phyloP scores from a whole-genome alignment of 2,113 vertebrate species.

The Pluvianellus socialis region DNA sequence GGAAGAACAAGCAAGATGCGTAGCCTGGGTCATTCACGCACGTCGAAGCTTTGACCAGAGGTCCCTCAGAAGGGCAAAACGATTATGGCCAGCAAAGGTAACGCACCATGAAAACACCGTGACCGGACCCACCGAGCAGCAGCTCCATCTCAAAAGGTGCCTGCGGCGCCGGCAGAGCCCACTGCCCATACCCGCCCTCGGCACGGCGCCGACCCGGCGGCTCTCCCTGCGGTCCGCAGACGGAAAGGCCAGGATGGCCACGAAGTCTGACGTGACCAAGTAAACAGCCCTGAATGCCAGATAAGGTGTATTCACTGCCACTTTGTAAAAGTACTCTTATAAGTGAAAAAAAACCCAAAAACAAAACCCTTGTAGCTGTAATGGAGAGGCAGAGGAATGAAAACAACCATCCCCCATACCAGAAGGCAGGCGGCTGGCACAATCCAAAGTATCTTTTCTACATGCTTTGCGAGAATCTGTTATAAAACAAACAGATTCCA shows the following conservation, averaged over 20 bases:
- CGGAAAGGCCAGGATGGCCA: not conserved
- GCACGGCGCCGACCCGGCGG: fast-evolving
- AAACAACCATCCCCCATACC: not conserved
- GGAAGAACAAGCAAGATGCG: not conserved
- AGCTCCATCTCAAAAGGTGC: not conserved
- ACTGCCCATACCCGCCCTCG: fast-evolving
- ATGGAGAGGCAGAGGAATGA: not conserved
- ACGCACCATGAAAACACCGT: fast-evolving
- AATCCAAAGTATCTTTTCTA: not conserved
- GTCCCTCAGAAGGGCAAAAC: not conserved
- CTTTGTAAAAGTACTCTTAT: not conserved
- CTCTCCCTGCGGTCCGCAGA: not conserved
- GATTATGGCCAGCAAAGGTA: not conserved
- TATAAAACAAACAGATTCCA: not conserved
- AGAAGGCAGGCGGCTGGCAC: not conserved
- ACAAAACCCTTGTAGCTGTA: not conserved
- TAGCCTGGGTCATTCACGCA: not conserved
- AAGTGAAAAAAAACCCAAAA: not conserved
- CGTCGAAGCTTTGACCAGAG: not conserved
- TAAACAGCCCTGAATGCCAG: not conserved
- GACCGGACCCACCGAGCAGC: not conserved
- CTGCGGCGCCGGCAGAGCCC: fast-evolving
- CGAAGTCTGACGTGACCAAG: not conserved
- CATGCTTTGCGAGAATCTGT: not conserved
- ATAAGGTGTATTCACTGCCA: not conserved